Conservation (phyloP, 2,113 vertebrate genomes). For the Brienomyrus brachyistius region DNA sequence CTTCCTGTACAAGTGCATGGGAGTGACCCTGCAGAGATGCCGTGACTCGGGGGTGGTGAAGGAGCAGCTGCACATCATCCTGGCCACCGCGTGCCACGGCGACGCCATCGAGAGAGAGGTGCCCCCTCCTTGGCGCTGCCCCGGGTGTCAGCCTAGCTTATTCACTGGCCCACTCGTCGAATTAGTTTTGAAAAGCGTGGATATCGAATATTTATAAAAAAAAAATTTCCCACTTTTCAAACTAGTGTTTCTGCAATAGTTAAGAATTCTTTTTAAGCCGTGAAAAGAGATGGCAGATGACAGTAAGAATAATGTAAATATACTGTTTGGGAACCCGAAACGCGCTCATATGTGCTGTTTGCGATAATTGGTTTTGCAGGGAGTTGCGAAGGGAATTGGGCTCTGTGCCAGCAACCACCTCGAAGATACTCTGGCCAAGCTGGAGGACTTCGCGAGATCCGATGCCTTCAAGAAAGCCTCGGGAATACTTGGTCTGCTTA, state of each 20-base stretch:
- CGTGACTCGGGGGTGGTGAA: slow-evolving; percentile 68
- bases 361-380: slow-evolving; percentile 53
- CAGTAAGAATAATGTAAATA: slow-evolving; percentile 21
- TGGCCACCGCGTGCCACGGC: slow-evolving; percentile 67
- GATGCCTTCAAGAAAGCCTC: slow-evolving; percentile 76
- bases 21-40: slow-evolving; percentile 67
- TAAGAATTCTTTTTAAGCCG: not conserved
- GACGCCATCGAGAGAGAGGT: slow-evolving; percentile 78
- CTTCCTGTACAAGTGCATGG: slow-evolving; percentile 80
- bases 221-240: not conserved
- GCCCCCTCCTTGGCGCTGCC: not conserved
- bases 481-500: slow-evolving; percentile 83
- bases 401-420: slow-evolving; percentile 79
- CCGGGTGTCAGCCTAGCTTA: not conserved
- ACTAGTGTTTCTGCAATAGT: not conserved
- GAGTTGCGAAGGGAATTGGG: slow-evolving; percentile 74
- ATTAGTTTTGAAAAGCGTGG: slow-evolving; percentile 6
- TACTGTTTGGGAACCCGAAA: slow-evolving; percentile 31
- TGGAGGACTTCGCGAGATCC: slow-evolving; percentile 79
- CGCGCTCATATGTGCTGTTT: not conserved
- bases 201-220: not conserved
- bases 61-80: slow-evolving; percentile 78
- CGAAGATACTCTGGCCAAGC: slow-evolving; percentile 73
- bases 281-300: not conserved
- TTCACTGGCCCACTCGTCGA: not conserved